phyloP scores from a whole-genome alignment of 2,113 vertebrate species.

The Prietella phreatophila region DNA sequence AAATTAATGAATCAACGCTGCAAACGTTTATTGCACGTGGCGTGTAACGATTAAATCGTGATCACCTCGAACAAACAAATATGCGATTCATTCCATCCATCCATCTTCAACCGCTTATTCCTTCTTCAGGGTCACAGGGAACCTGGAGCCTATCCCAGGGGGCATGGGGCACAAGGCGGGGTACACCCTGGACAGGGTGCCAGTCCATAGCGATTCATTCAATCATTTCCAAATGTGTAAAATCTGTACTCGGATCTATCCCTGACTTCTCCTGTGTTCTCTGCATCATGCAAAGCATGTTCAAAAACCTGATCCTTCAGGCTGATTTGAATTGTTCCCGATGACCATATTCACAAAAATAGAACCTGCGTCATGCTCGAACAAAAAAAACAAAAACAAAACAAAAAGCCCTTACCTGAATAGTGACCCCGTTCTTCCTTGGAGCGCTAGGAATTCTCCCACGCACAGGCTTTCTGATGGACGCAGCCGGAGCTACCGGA shows the following conservation, averaged over 20 bases:
- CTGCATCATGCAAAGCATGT: not conserved
- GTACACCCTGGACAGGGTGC: too few species aligned
- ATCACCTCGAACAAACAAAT: not conserved
- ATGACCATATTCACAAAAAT: not conserved
- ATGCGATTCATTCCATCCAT: not conserved
- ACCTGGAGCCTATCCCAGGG: too few species aligned
- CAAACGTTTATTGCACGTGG: not conserved
- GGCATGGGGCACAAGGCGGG: too few species aligned
- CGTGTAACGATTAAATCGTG: not conserved
- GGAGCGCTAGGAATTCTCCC: slow-evolving; percentile 18
- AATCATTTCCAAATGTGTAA: not conserved
- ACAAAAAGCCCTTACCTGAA: slow-evolving; percentile 27
- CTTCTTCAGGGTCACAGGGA: too few species aligned
- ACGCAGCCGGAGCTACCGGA: not conserved
- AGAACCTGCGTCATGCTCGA: not conserved
- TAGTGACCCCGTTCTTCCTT: slow-evolving; percentile 11
- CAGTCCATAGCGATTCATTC: too few species aligned
- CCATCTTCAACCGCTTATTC: too few species aligned
- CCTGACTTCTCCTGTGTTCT: not conserved
- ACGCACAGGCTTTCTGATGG: slow-evolving; percentile 35
- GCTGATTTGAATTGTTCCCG: not conserved
- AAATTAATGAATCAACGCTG: not conserved
- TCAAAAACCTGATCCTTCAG: not conserved
- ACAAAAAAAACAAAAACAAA: too few species aligned
- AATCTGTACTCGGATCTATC: not conserved